phyloP scores from a whole-genome alignment of 2,888 invertebrate species.

The Eilema caniola region DNA sequence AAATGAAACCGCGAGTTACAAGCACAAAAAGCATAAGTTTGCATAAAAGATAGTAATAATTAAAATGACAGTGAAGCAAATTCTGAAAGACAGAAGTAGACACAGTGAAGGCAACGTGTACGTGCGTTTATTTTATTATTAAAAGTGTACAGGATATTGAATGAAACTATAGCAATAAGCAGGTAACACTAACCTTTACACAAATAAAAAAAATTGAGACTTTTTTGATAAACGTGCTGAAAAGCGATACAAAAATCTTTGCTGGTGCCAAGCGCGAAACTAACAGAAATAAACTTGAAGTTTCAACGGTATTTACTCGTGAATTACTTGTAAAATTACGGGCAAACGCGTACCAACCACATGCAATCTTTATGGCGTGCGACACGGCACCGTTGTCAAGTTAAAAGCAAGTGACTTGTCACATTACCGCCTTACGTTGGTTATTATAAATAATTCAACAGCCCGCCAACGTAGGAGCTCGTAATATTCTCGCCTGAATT shows the following conservation, averaged over 20 bases:
- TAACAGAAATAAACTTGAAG: slow-evolving; percentile 24
- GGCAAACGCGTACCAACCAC: slow-evolving; percentile 24
- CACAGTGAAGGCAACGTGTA: too few species aligned
- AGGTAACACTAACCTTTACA: background rate
- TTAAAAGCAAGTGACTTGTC: slow-evolving; percentile 53
- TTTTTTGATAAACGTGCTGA: background rate
- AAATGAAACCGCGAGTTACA: too few species aligned
- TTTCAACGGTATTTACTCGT: slow-evolving; percentile 27
- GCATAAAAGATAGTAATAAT: too few species aligned
- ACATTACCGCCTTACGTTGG: slow-evolving; percentile 39
- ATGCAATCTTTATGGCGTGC: slow-evolving; percentile 45
- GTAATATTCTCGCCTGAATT: slow-evolving; percentile 37
- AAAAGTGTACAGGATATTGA: too few species aligned
- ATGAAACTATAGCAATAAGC: background rate
- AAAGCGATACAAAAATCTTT: background rate
- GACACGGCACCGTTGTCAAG: slow-evolving; percentile 43
- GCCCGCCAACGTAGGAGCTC: slow-evolving; percentile 32
- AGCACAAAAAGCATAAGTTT: too few species aligned
- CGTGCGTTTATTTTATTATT: too few species aligned
- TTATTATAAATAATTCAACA: slow-evolving; percentile 52
- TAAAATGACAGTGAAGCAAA: too few species aligned
- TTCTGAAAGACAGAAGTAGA: too few species aligned
- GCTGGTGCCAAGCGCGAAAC: background rate
- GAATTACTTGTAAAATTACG: slow-evolving; percentile 43
- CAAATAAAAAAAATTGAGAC: background rate